Evolutionary conservation across 2,113 vertebrate species (phyloP).

Genomic region (Eidolon helvum): DNA sequence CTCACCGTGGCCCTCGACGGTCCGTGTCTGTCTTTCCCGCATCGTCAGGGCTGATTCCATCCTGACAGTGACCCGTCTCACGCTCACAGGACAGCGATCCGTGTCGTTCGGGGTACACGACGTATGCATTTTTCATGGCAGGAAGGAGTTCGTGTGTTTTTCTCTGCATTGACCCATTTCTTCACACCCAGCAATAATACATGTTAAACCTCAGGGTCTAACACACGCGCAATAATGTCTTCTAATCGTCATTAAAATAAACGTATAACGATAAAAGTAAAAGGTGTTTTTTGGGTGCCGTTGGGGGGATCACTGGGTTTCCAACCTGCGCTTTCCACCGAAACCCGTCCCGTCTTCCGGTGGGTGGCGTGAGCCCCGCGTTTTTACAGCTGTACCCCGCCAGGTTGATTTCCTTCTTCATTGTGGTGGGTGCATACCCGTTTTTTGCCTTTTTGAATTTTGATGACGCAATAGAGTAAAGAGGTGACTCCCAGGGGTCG

Average conservation of each 20-base stretch:
- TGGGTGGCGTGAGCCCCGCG: background rate
- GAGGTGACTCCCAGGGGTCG: background rate
- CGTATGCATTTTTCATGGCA: background rate
- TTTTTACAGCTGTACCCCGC: background rate
- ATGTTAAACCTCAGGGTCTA: background rate
- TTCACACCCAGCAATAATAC: background rate
- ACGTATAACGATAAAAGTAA: background rate
- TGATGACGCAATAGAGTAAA: background rate
- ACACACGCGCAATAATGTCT: background rate
- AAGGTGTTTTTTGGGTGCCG: background rate
- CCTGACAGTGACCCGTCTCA: background rate
- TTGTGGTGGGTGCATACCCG: background rate
- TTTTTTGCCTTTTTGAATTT: background rate
- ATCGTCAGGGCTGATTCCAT: background rate
- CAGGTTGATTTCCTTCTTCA: background rate
- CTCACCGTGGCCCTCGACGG: accelerated
- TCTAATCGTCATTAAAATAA: background rate
- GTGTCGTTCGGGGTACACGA: background rate
- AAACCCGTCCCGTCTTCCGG: background rate
- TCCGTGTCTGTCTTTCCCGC: background rate
- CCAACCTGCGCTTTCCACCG: accelerated
- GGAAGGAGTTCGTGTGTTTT: background rate
- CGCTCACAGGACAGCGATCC: accelerated
- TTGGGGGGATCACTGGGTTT: background rate
- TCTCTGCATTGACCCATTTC: background rate